A percentile compares a stretch with the other conserved stretches of the same genome.
Conservation (phyloP, 2,888 invertebrate genomes). For the Ormia ochracea region DNA sequence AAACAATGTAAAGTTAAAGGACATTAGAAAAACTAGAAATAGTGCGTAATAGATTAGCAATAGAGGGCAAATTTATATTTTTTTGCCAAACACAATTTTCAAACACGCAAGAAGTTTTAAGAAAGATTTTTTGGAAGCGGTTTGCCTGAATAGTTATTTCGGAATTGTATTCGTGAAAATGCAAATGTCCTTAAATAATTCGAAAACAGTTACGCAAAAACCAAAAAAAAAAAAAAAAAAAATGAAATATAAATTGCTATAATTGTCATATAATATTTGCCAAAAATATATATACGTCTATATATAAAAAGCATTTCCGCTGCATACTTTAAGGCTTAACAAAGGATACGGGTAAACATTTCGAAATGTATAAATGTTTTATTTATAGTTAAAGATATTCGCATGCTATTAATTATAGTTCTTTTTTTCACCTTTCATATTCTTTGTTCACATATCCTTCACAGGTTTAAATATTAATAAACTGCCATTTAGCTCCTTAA, state of each 20-base stretch:
- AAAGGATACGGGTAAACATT: constrained; percentile 7
- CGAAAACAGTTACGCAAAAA: no score
- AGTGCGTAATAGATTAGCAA: no score
- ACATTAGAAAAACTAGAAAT: neutral
- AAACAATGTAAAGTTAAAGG: neutral
- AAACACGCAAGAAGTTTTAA: no score
- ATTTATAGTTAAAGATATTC: neutral
- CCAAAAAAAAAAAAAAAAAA: no score
- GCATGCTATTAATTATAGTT: constrained; percentile 23
- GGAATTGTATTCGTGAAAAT: no score
- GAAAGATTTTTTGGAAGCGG: no score
- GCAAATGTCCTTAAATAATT: no score
- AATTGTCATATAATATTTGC: constrained; percentile 11
- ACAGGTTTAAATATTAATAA: neutral
- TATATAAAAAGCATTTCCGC: neutral
- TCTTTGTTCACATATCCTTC: constrained; percentile 8
- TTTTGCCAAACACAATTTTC: no score
- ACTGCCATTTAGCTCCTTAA: constrained; percentile 22
- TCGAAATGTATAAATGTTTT: neutral
- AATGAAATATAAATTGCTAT: no score
- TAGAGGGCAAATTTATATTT: no score
- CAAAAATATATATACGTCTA: neutral
- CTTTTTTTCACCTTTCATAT: neutral
- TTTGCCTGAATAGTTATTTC: no score
- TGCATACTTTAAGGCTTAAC: constrained; percentile 35